phyloP scores from a whole-genome alignment of 2,888 invertebrate genomes.

The Caenorhabditis sp. region DNA sequence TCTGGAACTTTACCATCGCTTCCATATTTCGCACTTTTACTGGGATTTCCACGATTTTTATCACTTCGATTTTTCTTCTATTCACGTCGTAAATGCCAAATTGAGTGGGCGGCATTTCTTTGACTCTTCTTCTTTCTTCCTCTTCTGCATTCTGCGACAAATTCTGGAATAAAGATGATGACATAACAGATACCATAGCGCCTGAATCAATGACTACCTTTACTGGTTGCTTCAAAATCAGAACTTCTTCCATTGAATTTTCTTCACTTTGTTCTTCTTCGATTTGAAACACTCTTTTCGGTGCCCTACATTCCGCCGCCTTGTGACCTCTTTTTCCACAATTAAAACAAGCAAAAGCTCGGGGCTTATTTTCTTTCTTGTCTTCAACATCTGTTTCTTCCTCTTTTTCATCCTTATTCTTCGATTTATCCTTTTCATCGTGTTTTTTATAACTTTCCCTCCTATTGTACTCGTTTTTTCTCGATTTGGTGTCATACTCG shows the following conservation, averaged over 20 bases:
- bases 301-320: background rate
- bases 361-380: background rate
- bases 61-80: background rate
- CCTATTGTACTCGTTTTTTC: background rate
- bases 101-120: background rate
- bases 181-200: background rate
- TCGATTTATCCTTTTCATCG: background rate
- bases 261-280: background rate
- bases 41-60: background rate
- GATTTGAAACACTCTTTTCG: background rate
- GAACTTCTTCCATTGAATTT: background rate
- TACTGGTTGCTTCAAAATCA: background rate
- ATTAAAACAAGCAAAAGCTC: background rate
- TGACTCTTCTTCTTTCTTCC: background rate
- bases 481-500: background rate
- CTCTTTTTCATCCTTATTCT: background rate
- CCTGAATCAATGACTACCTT: background rate
- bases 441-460: background rate
- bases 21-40: background rate
- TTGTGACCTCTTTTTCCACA: background rate
- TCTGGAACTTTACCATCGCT: background rate
- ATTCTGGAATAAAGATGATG: too few relatives aligned
- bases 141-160: background rate
- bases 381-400: background rate
- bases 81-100: background rate